Percentiles rank a stretch among this genome's conserved stretches.
phyloP scores from a whole-genome alignment of 2,888 invertebrate genomes.

The Neuroscelio doddi region DNA sequence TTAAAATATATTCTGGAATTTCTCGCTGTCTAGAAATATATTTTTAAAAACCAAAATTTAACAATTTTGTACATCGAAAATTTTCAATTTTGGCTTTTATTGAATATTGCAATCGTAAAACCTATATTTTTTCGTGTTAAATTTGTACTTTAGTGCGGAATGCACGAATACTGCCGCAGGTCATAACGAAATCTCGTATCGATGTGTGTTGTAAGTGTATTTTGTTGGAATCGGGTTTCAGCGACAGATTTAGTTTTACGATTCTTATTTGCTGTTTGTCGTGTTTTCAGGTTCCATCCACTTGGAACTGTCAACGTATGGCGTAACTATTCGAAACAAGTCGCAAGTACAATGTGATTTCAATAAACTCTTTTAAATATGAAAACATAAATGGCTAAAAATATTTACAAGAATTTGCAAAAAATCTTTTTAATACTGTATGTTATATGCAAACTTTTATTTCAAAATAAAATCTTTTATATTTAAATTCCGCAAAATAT shows the following conservation, averaged over 20 bases:
- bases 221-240: slow-evolving; percentile 8
- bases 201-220: slow-evolving; percentile 18
- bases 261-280: slow-evolving; percentile 15
- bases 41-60: too few species aligned
- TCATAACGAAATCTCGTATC: slow-evolving; percentile 18
- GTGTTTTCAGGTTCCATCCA: slow-evolving; percentile 15
- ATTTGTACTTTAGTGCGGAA: slow-evolving; percentile 26
- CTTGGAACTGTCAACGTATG: slow-evolving; percentile 2
- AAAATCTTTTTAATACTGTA: too few species aligned
- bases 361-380: too few species aligned
- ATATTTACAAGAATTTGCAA: too few species aligned
- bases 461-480: too few species aligned
- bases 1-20: too few species aligned
- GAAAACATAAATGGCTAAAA: too few species aligned
- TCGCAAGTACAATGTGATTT: too few species aligned
- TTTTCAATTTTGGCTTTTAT: slow-evolving; percentile 23
- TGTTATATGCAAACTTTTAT: too few species aligned
- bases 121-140: slow-evolving; percentile 29
- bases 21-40: too few species aligned
- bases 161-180: slow-evolving; percentile 28
- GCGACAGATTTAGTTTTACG: slow-evolving; percentile 19
- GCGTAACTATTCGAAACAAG: too few species aligned
- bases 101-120: slow-evolving; percentile 25
- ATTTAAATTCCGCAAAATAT: too few species aligned
- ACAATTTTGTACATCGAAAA: slow-evolving; percentile 21